Conservation (phyloP, 2,888 invertebrate genomes). For the Microdon myrmicae region DNA sequence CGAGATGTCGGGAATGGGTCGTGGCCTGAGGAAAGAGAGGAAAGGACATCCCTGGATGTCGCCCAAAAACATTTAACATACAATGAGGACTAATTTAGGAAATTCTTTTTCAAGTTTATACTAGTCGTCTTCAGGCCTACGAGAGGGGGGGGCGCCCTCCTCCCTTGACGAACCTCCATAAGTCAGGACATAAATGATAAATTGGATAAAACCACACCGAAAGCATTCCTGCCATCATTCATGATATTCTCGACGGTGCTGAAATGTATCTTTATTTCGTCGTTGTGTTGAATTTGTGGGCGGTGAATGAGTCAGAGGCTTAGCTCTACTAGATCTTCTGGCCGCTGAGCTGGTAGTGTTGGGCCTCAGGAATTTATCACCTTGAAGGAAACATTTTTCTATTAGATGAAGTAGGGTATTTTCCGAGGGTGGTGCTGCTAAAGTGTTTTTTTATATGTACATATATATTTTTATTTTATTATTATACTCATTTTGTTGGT, state of each 20-base stretch:
- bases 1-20: too few relatives aligned
- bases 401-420: slow-evolving; percentile 41
- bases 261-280: slow-evolving; percentile 1
- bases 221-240: slow-evolving; percentile 36
- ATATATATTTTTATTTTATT: slow-evolving; percentile 19
- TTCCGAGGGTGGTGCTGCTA: slow-evolving; percentile 1
- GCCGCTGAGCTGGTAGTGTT: slow-evolving; percentile 14
- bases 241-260: slow-evolving; percentile 16
- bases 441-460: not conserved
- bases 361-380: slow-evolving; percentile 39
- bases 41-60: too few relatives aligned
- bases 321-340: slow-evolving; percentile 15
- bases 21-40: too few relatives aligned
- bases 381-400: slow-evolving; percentile 45
- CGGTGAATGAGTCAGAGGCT: not conserved
- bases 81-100: too few relatives aligned
- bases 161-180: slow-evolving; percentile 21
- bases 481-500: slow-evolving; percentile 27
- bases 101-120: too few relatives aligned
- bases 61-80: too few relatives aligned
- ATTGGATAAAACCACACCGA: slow-evolving; percentile 39
- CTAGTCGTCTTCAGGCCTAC: too few relatives aligned
- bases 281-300: not conserved
- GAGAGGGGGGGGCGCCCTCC: slow-evolving; percentile 7
- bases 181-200: slow-evolving; percentile 41